Evolutionary conservation across 2,797 vertebrate species (phyloP).

Genomic region (Tinamus major): DNA sequence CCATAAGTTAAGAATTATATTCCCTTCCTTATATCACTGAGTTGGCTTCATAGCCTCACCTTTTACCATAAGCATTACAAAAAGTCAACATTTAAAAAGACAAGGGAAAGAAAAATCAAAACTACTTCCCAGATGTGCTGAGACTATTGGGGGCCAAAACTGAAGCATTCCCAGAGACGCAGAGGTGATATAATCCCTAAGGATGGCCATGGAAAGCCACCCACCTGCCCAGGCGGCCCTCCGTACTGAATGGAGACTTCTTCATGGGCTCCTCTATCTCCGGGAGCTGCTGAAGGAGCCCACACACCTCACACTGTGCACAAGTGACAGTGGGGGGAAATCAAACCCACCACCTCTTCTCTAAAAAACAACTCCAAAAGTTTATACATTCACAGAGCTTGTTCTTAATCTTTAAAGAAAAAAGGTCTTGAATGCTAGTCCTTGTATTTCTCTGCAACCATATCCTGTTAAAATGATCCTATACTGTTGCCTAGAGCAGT

Average conservation of each 20-base stretch:
- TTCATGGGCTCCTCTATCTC: not conserved
- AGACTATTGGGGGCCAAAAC: not conserved
- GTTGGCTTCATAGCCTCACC: not conserved
- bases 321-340: not conserved
- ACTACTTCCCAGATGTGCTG: not conserved
- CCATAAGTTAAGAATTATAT: not conserved
- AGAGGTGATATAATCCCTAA: not conserved
- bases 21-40: not conserved
- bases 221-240: not conserved
- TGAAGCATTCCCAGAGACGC: not conserved
- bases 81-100: rapidly evolving
- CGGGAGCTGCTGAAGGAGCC: not conserved
- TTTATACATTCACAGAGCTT: not conserved
- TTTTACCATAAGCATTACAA: not conserved
- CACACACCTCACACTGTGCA: not conserved
- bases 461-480: not conserved
- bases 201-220: not conserved
- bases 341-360: not conserved
- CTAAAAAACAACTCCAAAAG: too few relatives aligned
- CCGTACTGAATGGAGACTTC: not conserved
- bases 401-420: not conserved
- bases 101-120: not conserved
- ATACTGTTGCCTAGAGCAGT: not conserved
- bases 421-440: not conserved
- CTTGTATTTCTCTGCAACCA: not conserved